Evolutionary conservation across 2,797 vertebrate genomes (phyloP).

Genomic region (Mastacembelus armatus): DNA sequence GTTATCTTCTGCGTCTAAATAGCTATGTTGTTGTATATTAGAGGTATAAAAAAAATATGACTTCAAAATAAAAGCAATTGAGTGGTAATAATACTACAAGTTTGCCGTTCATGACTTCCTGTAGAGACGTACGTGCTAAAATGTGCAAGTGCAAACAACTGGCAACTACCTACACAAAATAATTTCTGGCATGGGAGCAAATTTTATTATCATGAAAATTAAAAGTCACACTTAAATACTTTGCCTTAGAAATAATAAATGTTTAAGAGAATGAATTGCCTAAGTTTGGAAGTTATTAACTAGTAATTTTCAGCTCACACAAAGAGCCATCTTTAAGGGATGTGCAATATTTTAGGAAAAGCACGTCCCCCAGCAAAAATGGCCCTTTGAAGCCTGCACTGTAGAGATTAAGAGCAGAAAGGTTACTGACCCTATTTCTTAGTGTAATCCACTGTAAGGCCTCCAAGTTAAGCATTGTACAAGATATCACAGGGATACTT

Average conservation of each 20-base stretch:
- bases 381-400: conserved; percentile 26
- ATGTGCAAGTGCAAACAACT: conserved; percentile 50
- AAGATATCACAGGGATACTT: conserved; percentile 55
- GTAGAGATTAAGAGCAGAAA: conserved; percentile 55
- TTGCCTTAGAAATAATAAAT: conserved; percentile 22
- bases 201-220: conserved; percentile 44
- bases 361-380: conserved; percentile 18
- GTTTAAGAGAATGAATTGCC: conserved; percentile 11
- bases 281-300: conserved; percentile 26
- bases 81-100: conserved; percentile 13
- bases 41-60: conserved; percentile 23
- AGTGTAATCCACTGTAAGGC: conserved; percentile 70
- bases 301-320: conserved; percentile 33
- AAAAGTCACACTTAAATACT: conserved; percentile 31
- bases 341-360: conserved; percentile 26
- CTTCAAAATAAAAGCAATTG: conserved; percentile 29
- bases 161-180: conserved; percentile 23
- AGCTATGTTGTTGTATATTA: not conserved
- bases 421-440: conserved; percentile 56
- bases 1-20: conserved; percentile 14
- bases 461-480: conserved; percentile 60
- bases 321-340: conserved; percentile 36
- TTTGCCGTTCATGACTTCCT: conserved; percentile 23
- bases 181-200: conserved; percentile 35
- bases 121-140: conserved; percentile 15